Evolutionary conservation across 2,888 invertebrate species (phyloP).

Genomic region (Plemyria rubiginata): DNA sequence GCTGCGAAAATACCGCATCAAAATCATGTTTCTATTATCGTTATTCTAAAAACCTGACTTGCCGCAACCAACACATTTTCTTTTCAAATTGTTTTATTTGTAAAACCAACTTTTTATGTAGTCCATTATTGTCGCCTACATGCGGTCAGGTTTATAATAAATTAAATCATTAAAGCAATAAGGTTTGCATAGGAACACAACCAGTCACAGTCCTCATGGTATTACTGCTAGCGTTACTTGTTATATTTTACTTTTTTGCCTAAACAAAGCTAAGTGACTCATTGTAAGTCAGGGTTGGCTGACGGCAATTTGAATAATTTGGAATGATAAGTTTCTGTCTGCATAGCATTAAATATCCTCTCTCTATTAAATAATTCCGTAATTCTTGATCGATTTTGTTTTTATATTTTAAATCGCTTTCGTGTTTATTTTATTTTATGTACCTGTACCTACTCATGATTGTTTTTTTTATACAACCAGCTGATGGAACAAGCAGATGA

Average conservation of each 20-base stretch:
- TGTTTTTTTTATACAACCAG: too few species aligned
- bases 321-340: too few species aligned
- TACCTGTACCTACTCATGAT: too few species aligned
- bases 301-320: neutral
- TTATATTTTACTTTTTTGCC: conserved; percentile 27
- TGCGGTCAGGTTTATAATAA: conserved; percentile 20
- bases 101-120: neutral
- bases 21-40: neutral
- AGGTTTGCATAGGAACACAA: conserved; percentile 25
- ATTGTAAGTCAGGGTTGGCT: conserved; percentile 24
- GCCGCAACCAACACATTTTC: neutral
- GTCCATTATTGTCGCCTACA: conserved; percentile 16
- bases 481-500: too few species aligned
- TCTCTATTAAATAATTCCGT: too few species aligned
- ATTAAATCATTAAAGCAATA: conserved; percentile 22
- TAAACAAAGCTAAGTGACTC: conserved; percentile 28
- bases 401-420: too few species aligned
- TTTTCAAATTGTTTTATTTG: too few species aligned
- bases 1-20: neutral
- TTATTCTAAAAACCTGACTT: neutral
- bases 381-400: too few species aligned
- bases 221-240: conserved; percentile 10
- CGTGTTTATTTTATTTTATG: too few species aligned
- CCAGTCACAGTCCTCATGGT: conserved; percentile 10
- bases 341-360: too few species aligned